Evolutionary conservation across 2,888 invertebrate genomes (phyloP), one percentile per base, ranked within the genome.

Genomic region (Lasiommata megera): DNA sequence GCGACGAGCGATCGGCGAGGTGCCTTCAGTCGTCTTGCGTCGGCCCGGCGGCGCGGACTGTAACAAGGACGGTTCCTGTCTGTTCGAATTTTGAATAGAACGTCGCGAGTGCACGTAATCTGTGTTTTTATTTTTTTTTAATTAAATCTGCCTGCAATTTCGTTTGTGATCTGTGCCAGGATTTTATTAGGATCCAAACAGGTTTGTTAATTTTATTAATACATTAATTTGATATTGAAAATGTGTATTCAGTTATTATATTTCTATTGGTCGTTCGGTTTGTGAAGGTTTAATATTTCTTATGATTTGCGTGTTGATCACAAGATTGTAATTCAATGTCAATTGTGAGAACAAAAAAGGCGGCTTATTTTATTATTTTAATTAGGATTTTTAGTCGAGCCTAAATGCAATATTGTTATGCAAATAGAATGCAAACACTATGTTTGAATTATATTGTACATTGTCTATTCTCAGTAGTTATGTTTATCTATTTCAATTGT

Each of bases 21-120:
- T 46, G 29, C 46, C 31, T 46, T 31, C 64, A 63, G 58, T 86
- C 75, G 79, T 72, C 66, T 71, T 76, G 78, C 82, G 82, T 78
- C 81, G 74, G 72, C 72, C 72, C 67, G 60, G 67, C 74, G 82
- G 78, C 80, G 84, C 79, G 78, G 80, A 79, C 80, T 72, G 54
- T 48, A 28, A 36, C 36, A 37, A 43, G 52, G 52, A 34, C 52
- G 28, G 54, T 44, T 43, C 31, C 37, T 28, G 18, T 31, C 34
- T 51, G 52, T 29, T 56, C 16, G 46, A 36, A 58, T 41, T 44
- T 44, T 18, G 34, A 41, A 51, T 18, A 40, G 38, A 40, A 46
- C 77, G 77, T 61, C 86, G 87, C 82, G 87, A 76, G 85, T 87
- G 85, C 74, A 73, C 72, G 72, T 64, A 67, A 66, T 62, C 57